Percentiles rank a stretch among this genome's conserved stretches.
phyloP scores from a whole-genome alignment of 2,888 invertebrate species.

The Noctua comes region DNA sequence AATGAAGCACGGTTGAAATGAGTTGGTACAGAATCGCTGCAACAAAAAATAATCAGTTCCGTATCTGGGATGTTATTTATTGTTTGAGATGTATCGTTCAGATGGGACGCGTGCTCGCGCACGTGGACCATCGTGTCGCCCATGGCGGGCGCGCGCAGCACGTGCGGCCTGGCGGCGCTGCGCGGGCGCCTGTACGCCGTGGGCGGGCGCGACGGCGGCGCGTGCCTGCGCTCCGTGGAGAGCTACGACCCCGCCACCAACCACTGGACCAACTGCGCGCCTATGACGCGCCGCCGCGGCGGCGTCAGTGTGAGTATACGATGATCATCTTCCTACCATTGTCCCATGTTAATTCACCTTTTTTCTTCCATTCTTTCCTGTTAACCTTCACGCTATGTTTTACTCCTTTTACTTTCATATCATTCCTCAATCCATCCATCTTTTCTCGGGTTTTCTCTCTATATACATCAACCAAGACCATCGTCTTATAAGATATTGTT shows the following conservation, averaged over 20 bases:
- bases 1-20: not conserved
- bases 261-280: conserved; percentile 95
- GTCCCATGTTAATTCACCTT: not conserved
- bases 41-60: not conserved
- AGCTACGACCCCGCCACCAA: conserved; percentile 94
- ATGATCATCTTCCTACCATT: not conserved
- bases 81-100: not conserved
- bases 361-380: not conserved
- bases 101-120: conserved; percentile 96
- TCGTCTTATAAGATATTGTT: not conserved
- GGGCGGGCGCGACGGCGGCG: conserved; percentile 97
- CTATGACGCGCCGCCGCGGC: conserved; percentile 96
- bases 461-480: not conserved
- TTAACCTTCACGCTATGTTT: not conserved
- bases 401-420: not conserved
- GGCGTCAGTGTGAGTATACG: conserved; percentile 94
- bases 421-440: not conserved
- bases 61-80: not conserved
- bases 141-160: conserved; percentile 96
- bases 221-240: conserved; percentile 97
- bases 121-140: conserved; percentile 97
- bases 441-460: not conserved
- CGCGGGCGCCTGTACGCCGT: conserved; percentile 96
- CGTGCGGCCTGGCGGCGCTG: conserved; percentile 97
- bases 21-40: not conserved